phyloP scores from a whole-genome alignment of 2,888 invertebrate species.

The Sphecodes monilicornis region DNA sequence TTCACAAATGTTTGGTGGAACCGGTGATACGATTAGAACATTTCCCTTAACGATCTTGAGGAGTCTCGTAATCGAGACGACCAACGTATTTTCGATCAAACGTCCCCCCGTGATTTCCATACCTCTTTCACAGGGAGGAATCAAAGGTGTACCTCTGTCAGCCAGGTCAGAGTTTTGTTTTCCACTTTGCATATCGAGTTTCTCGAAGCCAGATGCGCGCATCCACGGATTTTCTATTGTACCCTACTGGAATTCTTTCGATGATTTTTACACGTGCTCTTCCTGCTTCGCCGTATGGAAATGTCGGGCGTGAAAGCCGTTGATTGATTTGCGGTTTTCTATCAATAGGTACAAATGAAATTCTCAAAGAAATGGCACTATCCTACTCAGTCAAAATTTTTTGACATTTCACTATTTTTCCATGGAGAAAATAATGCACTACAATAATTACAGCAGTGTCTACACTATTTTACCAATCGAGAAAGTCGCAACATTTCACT shows the following conservation, averaged over 20 bases:
- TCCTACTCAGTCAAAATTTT: no score
- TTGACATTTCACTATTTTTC: no score
- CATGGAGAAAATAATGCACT: no score
- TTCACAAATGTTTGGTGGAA: not conserved
- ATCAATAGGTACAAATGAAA: no score
- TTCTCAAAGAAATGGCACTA: no score
- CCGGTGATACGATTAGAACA: not conserved
- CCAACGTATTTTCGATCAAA: conserved; percentile 52
- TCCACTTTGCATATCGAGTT: conserved; percentile 67
- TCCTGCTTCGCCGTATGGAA: not conserved
- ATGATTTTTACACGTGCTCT: conserved; percentile 11
- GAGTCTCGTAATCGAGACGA: conserved; percentile 37
- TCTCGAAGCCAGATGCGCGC: conserved; percentile 58
- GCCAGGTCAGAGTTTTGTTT: conserved; percentile 56
- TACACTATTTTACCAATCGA: no score
- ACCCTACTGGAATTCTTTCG: conserved; percentile 14
- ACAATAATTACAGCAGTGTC: no score
- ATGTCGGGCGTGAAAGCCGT: not conserved
- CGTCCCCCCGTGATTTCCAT: conserved; percentile 43
- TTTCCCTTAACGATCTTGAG: conserved; percentile 6
- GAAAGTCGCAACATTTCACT: no score
- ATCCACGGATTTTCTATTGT: conserved; percentile 50
- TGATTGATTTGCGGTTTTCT: not conserved
- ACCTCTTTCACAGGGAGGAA: conserved; percentile 44
- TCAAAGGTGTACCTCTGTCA: conserved; percentile 58